Conservation (phyloP, 2,888 invertebrate species). For the Acronicta alni region DNA sequence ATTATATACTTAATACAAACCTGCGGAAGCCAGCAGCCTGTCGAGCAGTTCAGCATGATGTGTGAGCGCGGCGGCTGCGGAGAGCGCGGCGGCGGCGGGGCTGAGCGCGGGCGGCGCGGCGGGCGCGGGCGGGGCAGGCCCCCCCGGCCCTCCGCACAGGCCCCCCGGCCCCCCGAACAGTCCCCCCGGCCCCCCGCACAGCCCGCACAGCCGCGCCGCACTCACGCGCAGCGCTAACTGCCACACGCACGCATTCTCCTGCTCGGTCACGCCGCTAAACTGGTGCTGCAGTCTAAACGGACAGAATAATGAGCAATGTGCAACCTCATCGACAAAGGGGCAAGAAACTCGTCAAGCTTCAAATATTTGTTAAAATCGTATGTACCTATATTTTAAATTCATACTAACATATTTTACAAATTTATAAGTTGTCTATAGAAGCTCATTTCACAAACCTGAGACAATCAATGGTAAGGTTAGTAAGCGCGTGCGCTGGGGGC, state of each 20-base stretch:
- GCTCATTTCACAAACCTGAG: slow-evolving; percentile 84
- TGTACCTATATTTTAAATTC: too few species aligned
- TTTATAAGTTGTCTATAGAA: too few species aligned
- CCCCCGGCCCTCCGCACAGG: slow-evolving; percentile 84
- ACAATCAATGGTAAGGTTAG: slow-evolving; percentile 90
- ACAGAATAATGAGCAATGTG: too few species aligned
- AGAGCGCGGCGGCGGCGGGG: slow-evolving; percentile 89
- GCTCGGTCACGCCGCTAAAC: slow-evolving; percentile 94
- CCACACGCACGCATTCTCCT: slow-evolving; percentile 94
- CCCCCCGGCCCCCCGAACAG: slow-evolving; percentile 84
- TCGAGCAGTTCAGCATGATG: slow-evolving; percentile 82
- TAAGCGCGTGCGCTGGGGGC: slow-evolving; percentile 78
- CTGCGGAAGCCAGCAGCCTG: slow-evolving; percentile 77
- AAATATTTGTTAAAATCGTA: too few species aligned
- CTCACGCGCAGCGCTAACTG: slow-evolving; percentile 92
- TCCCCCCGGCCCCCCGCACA: slow-evolving; percentile 74
- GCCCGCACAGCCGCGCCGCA: slow-evolving; percentile 92
- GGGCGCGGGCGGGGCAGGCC: slow-evolving; percentile 74
- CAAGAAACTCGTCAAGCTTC: too few species aligned
- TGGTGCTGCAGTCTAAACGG: slow-evolving; percentile 92
- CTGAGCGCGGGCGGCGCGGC: slow-evolving; percentile 68
- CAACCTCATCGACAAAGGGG: too few species aligned
- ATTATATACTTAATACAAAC: slow-evolving; percentile 56
- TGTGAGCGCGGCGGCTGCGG: slow-evolving; percentile 84
- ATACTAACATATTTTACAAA: too few species aligned